Base-by-base conservation (phyloP, 2,888 invertebrate genomes). In the Rhopalosiphum nymphaeae region DNA sequence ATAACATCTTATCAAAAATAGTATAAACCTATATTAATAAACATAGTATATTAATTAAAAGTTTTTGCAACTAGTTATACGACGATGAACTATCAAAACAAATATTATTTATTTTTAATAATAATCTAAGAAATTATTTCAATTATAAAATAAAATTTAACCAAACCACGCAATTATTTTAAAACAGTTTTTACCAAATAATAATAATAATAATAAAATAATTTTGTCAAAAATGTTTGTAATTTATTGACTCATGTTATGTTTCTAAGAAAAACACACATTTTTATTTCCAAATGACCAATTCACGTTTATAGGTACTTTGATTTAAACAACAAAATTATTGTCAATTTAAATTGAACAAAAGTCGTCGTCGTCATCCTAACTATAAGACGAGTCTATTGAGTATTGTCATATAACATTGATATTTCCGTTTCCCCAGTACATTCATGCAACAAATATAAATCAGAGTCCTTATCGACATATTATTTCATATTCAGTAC, bases 391-490 rank as follows among this genome's bases (percentile, higher is more conserved):
- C 25, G 21, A n/a, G 13, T n/a, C 21, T 49, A 36, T n/a, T 36
- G 90, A 46, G 21, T 36, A n/a, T 67, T 67, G 90, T 61, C n/a
- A 21, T 67, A 46, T 67, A 67, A 90, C 90, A 91, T 91, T 78
- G 67, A 67, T 91, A 49, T 91, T 91, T 91, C 90, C 90, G 90
- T 91, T 91, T 91, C 67, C 90, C 36, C 49, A 26, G 46, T n/a
- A 44, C 61, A 25, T 21, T 29, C 29, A 25, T 26, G 90, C 49
- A 91, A 49, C 90, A 91, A 91, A 78, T 78, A 91, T 42, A 78
- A 91, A 91, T 91, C 90, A 91, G 49, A 91, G 26, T 78, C 49
- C 90, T 67, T 78, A 78, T 91, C 90, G 36, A 91, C 36, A 36
- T 91, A 91, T 61, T 67, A n/a, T 29, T 89, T 44, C 16, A 36